Conservation (phyloP, 2,797 vertebrate species). For the Spatula versicolor region DNA sequence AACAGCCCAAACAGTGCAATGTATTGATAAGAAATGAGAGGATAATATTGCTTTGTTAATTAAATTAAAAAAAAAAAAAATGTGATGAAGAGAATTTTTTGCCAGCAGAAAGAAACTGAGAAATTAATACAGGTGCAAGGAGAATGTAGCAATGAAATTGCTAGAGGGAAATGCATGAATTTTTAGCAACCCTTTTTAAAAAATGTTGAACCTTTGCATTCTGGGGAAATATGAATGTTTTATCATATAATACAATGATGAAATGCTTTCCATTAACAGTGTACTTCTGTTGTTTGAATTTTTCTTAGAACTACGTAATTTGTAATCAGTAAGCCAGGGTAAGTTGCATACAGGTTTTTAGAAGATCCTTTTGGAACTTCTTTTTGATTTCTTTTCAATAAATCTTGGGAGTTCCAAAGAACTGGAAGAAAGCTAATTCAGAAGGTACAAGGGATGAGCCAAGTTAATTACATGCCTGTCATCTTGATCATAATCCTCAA, state of each 20-base stretch:
- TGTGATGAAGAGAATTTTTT: not conserved
- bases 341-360: not conserved
- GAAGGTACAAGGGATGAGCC: not conserved
- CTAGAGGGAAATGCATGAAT: not conserved
- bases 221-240: not conserved
- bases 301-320: not conserved
- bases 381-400: not conserved
- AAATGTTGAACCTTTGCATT: not conserved
- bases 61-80: not conserved
- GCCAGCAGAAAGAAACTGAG: not conserved
- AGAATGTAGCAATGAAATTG: not conserved
- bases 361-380: not conserved
- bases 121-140: not conserved
- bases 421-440: not conserved
- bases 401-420: not conserved
- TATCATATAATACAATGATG: not conserved
- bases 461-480: not conserved
- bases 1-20: not conserved
- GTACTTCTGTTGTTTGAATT: not conserved
- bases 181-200: not conserved
- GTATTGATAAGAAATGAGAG: not conserved
- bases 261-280: not conserved
- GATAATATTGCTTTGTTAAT: not conserved
- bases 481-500: not conserved
- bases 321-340: not conserved